Conservation (phyloP, 2,113 vertebrate genomes). For the Petrocephalus microphthalmus region DNA sequence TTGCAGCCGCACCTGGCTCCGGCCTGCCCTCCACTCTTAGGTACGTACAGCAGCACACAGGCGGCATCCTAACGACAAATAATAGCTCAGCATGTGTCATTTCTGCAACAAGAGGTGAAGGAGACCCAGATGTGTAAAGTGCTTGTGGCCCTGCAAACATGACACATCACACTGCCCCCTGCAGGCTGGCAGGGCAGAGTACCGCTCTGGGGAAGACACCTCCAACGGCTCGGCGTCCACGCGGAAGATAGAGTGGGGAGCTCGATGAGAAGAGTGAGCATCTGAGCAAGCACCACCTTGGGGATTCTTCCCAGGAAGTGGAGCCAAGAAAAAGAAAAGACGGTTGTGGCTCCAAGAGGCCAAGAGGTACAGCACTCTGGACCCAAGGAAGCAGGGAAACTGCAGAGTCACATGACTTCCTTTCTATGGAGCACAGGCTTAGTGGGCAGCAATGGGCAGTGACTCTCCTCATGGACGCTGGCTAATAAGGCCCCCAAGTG, state of each 20-base stretch:
- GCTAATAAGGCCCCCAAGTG: neutral
- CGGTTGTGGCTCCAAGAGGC: neutral
- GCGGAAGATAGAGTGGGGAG: constrained; percentile 23
- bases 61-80: neutral
- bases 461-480: neutral
- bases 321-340: neutral
- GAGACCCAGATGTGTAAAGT: neutral
- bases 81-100: neutral
- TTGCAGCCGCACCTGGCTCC: constrained; percentile 13
- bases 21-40: constrained; percentile 45
- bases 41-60: constrained; percentile 34
- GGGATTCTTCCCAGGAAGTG: neutral
- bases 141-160: neutral
- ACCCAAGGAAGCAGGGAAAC: neutral
- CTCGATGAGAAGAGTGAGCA: neutral
- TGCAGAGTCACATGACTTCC: neutral
- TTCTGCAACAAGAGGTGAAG: neutral
- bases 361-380: neutral
- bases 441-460: neutral
- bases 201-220: constrained; percentile 20
- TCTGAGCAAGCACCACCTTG: constrained; percentile 19
- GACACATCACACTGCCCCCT: neutral
- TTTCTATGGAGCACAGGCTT: neutral
- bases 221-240: constrained; percentile 10
- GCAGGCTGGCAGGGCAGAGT: constrained; percentile 39